Evolutionary conservation across 2,888 invertebrate species (phyloP).

Genomic region (Mamestra brassicae): DNA sequence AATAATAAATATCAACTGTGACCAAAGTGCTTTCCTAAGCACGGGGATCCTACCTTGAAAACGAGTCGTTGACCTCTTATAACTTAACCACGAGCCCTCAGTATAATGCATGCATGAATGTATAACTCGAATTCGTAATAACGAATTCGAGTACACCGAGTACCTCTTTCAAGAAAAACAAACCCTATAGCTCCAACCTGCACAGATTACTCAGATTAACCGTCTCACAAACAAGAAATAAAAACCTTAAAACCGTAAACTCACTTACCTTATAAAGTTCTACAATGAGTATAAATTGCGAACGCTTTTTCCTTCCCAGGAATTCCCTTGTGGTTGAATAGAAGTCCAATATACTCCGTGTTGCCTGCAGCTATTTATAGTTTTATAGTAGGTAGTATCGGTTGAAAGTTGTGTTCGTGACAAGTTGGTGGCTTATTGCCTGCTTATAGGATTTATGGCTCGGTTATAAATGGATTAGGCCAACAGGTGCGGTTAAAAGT

Average conservation of each 20-base stretch:
- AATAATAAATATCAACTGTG: too few relatives aligned
- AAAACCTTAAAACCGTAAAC: conserved; percentile 44
- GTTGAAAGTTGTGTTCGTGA: conserved; percentile 41
- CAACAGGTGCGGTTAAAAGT: conserved; percentile 44
- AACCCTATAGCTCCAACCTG: background rate
- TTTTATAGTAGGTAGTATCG: conserved; percentile 15
- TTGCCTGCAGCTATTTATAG: conserved; percentile 48
- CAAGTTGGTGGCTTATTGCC: conserved; percentile 53
- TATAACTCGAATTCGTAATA: too few relatives aligned
- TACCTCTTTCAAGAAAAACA: background rate
- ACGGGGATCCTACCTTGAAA: too few relatives aligned
- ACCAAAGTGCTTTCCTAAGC: too few relatives aligned
- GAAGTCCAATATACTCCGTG: conserved; percentile 45
- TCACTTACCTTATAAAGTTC: conserved; percentile 47
- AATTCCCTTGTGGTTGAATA: conserved; percentile 45
- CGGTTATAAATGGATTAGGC: conserved; percentile 36
- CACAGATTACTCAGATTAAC: conserved; percentile 33
- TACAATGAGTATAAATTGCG: conserved; percentile 58
- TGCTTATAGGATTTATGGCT: conserved; percentile 33
- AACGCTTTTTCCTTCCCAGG: conserved; percentile 41
- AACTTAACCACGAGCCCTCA: too few relatives aligned
- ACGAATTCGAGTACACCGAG: background rate
- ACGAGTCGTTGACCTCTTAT: too few relatives aligned
- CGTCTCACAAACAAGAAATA: conserved; percentile 38
- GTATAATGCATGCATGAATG: too few relatives aligned